Evolutionary conservation across 2,888 invertebrate genomes (phyloP).

Genomic region (Stenurella melanura): DNA sequence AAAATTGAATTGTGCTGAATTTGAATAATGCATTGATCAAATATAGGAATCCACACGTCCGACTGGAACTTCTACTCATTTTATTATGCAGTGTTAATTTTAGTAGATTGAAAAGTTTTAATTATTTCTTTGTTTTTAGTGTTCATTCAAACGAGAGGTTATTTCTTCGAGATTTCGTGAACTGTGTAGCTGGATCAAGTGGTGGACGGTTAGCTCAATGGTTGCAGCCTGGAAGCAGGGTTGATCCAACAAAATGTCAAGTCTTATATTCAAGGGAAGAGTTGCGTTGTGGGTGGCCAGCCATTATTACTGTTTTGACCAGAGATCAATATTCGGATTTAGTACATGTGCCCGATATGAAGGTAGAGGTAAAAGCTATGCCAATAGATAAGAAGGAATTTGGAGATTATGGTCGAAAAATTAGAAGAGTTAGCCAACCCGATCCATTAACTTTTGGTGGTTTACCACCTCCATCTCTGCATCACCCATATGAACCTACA

Average conservation of each 20-base stretch:
- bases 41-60: no score
- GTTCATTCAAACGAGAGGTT: slow-evolving; percentile 92
- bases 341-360: slow-evolving; percentile 89
- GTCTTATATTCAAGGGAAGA: slow-evolving; percentile 84
- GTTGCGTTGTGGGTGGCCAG: slow-evolving; percentile 88
- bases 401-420: slow-evolving; percentile 78
- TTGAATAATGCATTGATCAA: no score
- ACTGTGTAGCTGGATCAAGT: slow-evolving; percentile 86
- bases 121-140: slow-evolving; percentile 77
- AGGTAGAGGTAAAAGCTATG: slow-evolving; percentile 86
- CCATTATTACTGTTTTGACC: slow-evolving; percentile 86
- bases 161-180: slow-evolving; percentile 94
- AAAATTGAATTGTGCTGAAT: no score
- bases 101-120: no score
- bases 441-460: slow-evolving; percentile 80
- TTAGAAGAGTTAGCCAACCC: slow-evolving; percentile 75
- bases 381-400: slow-evolving; percentile 82
- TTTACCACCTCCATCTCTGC: slow-evolving; percentile 79
- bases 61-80: no score
- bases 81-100: no score
- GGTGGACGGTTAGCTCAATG: slow-evolving; percentile 96
- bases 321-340: slow-evolving; percentile 92
- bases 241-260: slow-evolving; percentile 92
- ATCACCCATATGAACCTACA: slow-evolving; percentile 88
- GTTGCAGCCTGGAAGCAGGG: slow-evolving; percentile 94